A percentile compares a stretch with the other conserved stretches of the same genome.
These are phyloP conservation scores for Platynereis dumerilii DNA, from an alignment of 2,888 invertebrate genomes.

Conservation along the genomic window DNA sequence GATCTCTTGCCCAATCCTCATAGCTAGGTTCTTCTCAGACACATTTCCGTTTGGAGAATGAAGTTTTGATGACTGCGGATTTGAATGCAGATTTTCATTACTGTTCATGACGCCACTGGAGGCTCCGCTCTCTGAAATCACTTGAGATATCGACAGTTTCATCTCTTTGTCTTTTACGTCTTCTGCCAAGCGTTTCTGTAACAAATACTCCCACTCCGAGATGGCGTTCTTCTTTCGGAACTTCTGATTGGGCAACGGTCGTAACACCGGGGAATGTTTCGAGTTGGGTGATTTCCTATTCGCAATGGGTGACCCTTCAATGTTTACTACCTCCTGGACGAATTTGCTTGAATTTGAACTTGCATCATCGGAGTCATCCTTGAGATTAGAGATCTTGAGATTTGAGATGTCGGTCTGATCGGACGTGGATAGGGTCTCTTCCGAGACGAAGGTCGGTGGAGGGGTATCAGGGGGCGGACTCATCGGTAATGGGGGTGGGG, in stretches of 20 bases:
- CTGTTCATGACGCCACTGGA: no score
- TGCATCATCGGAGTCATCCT: not conserved
- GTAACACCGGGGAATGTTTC: conserved; percentile 8
- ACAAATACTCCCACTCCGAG: conserved; percentile 48
- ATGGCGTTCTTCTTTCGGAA: conserved; percentile 34
- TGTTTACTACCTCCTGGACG: not conserved
- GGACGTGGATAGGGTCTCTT: no score
- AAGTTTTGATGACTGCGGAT: no score
- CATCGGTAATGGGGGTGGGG: not conserved
- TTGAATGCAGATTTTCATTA: no score
- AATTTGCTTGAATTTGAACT: not conserved
- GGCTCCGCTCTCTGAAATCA: no score
- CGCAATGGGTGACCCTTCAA: not conserved
- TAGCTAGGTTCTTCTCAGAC: no score
- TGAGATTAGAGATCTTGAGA: not conserved
- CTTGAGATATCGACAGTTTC: conserved; percentile 26
- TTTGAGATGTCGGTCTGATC: no score
- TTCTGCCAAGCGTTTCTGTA: conserved; percentile 50
- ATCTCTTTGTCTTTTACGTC: conserved; percentile 56
- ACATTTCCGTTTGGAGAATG: no score
- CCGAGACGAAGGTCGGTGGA: no score
- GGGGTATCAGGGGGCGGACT: not conserved
- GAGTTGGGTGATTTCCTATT: not conserved
- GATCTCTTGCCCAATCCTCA: no score
- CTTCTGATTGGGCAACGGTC: conserved; percentile 32